These are phyloP conservation scores for Piaya cayana DNA, from an alignment of 2,113 vertebrate species.

Conservation along the genomic window DNA sequence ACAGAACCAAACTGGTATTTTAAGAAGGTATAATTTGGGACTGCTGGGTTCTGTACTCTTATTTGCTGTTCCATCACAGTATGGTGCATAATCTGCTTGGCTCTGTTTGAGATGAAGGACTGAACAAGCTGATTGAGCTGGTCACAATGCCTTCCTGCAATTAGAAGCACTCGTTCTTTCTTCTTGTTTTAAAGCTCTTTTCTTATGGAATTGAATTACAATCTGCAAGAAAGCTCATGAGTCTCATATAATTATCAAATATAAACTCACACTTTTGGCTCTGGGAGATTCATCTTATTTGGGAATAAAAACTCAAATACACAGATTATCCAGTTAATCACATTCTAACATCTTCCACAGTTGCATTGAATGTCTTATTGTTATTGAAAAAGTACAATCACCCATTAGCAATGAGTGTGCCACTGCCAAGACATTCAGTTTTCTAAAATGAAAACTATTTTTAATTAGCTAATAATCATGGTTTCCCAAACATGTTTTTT, in stretches of 20 bases:
- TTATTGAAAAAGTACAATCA: slow-evolving; percentile 32
- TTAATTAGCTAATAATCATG: slow-evolving; percentile 41
- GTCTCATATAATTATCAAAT: slow-evolving; percentile 66
- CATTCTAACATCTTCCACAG: background rate
- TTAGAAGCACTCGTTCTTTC: slow-evolving; percentile 21
- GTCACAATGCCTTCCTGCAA: background rate
- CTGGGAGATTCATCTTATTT: slow-evolving; percentile 34
- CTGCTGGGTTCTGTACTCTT: background rate
- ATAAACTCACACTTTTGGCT: slow-evolving; percentile 47
- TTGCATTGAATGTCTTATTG: slow-evolving; percentile 12
- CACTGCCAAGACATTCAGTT: slow-evolving; percentile 1
- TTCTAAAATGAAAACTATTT: slow-evolving; percentile 45
- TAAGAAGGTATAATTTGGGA: background rate
- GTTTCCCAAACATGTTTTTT: background rate
- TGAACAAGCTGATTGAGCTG: background rate
- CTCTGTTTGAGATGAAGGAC: background rate
- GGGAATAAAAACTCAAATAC: slow-evolving; percentile 63
- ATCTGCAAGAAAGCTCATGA: slow-evolving; percentile 42
- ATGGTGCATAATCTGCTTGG: background rate
- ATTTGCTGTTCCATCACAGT: background rate
- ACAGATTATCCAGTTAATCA: slow-evolving; percentile 45
- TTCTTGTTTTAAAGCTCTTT: slow-evolving; percentile 32
- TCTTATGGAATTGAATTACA: slow-evolving; percentile 58
- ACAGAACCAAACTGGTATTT: background rate
- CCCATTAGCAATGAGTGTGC: slow-evolving; percentile 1